Base-by-base conservation (phyloP, 2,797 vertebrate species). In the Nyctibius grandis region DNA sequence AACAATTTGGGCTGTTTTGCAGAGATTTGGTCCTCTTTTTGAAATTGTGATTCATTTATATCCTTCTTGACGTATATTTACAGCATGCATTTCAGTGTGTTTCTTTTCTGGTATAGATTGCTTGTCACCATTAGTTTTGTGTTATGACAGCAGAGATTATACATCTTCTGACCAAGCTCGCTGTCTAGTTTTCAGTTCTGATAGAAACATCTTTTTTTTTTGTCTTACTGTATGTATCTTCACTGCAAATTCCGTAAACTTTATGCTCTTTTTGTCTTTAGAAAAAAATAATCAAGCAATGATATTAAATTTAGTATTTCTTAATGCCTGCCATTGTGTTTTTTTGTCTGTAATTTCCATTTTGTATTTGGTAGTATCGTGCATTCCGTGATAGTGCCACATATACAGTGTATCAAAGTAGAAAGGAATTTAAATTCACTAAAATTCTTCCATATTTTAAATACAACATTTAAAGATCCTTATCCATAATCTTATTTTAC, bases 111-210 rank as follows among this genome's bases (percentile, higher is more conserved):
- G 15, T 87, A 57, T 74, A 88, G 94, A 95, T 96, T 96, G 94
- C 86, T 96, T 95, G 93, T 96, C 95, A 94, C 93, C 84, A 42
- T 95, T 92, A 92, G 31, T 72, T 95, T 92, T 93, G 50, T 91
- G 63, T 77, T 92, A 80, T 95, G 94, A 95, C 96, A 97, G 91
- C 86, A 87, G 84, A 91, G 88, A 95, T 95, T 96, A 93, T 65
- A 65, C 16, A n/a, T 92, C 53, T 88, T 86, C 77, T 91, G 83
- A 85, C 93, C 84, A 80, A 94, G 45, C n/a, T 77, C 53, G 75
- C 53, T 81, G 34, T 69, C 91, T 91, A 36, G 11, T 88, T 94
- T 96, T 89, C 38, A 83, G 28, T 89, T 92, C 57, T 77, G 77
- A 74, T 70, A 57, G 70, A 89, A 93, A 69, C 17, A 68, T 76